These are phyloP conservation scores for Akabosia matsudoensis DNA, from an alignment of 1,140 invertebrate species.

Conservation along the genomic window DNA sequence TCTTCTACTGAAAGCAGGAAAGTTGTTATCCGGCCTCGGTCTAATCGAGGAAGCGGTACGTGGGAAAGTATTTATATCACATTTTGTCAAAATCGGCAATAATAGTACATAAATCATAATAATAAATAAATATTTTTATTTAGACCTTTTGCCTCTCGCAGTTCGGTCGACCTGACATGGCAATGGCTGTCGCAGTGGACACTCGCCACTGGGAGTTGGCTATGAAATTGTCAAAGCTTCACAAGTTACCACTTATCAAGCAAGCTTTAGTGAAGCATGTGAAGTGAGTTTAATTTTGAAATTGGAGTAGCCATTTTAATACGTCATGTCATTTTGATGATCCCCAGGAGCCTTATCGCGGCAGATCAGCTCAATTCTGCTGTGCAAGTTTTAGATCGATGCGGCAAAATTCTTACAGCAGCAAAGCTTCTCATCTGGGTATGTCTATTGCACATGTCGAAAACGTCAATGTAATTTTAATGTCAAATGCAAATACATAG, in stretches of 20 bases:
- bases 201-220: conserved; percentile 87
- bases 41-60: conserved; percentile 78
- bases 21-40: conserved; percentile 78
- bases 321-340: not conserved
- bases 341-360: conserved; percentile 68
- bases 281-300: conserved; percentile 22
- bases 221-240: conserved; percentile 74
- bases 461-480: not conserved
- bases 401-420: conserved; percentile 68
- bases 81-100: too few relatives aligned
- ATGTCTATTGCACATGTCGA: not conserved
- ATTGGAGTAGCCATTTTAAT: not conserved
- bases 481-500: too few relatives aligned
- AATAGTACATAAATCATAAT: too few relatives aligned
- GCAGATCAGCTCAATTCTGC: conserved; percentile 74
- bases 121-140: too few relatives aligned
- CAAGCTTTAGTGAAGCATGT: conserved; percentile 76
- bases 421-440: conserved; percentile 62
- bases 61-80: too few relatives aligned
- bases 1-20: conserved; percentile 70
- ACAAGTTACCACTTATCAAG: conserved; percentile 76
- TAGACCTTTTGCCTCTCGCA: conserved; percentile 49
- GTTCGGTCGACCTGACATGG: conserved; percentile 70
- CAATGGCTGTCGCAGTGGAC: conserved; percentile 77
- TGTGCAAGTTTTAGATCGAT: conserved; percentile 81